Conservation (phyloP, 2,797 vertebrate species). For the Galago senegalensis region DNA sequence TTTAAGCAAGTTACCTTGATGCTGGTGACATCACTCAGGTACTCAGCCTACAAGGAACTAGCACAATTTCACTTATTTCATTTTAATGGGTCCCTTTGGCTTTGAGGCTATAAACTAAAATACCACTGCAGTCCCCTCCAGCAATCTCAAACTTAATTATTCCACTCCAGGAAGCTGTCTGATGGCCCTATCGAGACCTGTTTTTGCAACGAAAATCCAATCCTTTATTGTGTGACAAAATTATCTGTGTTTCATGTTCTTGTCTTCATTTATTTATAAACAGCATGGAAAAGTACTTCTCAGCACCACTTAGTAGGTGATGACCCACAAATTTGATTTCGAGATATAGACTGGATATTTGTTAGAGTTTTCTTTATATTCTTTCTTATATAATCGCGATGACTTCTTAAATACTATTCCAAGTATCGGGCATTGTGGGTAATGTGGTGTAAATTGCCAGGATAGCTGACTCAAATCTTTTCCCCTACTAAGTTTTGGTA, state of each 20-base stretch:
- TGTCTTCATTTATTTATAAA: conserved; percentile 70
- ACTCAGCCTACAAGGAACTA: conserved; percentile 66
- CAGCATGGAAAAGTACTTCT: conserved; percentile 51
- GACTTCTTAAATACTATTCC: conserved; percentile 59
- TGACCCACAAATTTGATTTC: conserved; percentile 37
- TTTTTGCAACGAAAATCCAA: conserved; percentile 67
- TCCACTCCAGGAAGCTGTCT: conserved; percentile 69
- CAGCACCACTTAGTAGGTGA: conserved; percentile 59
- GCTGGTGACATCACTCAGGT: conserved; percentile 75
- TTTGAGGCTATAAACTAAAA: conserved; percentile 76
- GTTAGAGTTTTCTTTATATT: conserved; percentile 47
- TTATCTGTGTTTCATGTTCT: conserved; percentile 73
- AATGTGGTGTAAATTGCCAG: conserved; percentile 68
- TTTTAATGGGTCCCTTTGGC: conserved; percentile 67
- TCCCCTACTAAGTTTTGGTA: conserved; percentile 72
- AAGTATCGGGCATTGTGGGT: conserved; percentile 55
- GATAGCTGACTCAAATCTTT: conserved; percentile 74
- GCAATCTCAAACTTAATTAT: conserved; percentile 66
- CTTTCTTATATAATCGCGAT: conserved; percentile 56
- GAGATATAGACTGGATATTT: conserved; percentile 64
- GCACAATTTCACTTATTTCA: conserved; percentile 71
- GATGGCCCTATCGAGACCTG: conserved; percentile 60
- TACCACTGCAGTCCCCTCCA: conserved; percentile 46
- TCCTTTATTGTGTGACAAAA: conserved; percentile 74
- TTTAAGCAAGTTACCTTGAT: conserved; percentile 73